These are phyloP conservation scores for Tychaedon coryphoeus DNA, from an alignment of 2,113 vertebrate species.

Conservation along the genomic window DNA sequence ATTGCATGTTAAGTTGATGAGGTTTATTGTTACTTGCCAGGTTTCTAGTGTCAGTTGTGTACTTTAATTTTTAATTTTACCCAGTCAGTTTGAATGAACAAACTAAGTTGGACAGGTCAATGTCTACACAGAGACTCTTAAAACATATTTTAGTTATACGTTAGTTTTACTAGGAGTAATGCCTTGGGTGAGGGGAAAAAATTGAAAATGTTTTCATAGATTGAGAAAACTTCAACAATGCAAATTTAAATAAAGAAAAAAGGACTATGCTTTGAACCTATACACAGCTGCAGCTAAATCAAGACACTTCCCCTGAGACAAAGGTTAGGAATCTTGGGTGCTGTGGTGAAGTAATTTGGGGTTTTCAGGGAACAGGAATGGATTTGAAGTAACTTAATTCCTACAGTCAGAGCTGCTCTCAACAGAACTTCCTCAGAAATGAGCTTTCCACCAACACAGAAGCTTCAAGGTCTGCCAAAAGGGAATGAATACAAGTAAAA, in stretches of 20 bases:
- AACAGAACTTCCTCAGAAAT: not conserved
- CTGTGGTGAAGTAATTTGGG: not conserved
- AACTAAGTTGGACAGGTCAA: not conserved
- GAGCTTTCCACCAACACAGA: not conserved
- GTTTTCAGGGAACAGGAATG: not conserved
- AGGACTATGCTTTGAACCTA: not conserved
- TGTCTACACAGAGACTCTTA: not conserved
- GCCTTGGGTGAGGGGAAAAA: not conserved
- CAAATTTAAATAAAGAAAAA: not conserved
- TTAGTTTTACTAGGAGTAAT: not conserved
- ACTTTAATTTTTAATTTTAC: constrained; percentile 33
- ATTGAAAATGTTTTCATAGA: not conserved
- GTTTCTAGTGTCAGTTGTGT: constrained; percentile 35
- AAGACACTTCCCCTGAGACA: not conserved
- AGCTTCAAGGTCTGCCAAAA: not conserved
- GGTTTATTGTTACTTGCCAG: constrained; percentile 50
- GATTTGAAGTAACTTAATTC: not conserved
- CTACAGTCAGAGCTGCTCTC: not conserved
- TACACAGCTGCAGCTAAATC: not conserved
- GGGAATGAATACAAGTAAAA: not conserved
- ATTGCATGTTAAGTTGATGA: constrained; percentile 21
- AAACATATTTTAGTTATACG: not conserved
- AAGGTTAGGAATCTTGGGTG: not conserved
- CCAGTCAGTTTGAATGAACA: not conserved
- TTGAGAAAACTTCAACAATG: not conserved